Evolutionary conservation across 2,113 vertebrate genomes (phyloP).

Genomic region (Haemorhous mexicanus): DNA sequence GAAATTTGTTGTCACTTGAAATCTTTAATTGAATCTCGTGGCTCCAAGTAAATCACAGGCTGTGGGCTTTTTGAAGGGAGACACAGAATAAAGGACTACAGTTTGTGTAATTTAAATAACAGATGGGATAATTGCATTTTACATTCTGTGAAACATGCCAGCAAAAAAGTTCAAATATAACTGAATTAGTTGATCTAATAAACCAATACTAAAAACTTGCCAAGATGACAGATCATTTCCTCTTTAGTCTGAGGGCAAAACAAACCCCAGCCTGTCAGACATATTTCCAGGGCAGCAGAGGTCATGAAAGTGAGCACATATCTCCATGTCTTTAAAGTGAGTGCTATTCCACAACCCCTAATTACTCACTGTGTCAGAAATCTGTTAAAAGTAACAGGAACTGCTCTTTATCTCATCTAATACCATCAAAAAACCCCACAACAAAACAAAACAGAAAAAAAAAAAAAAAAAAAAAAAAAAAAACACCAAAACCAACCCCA

Average conservation of each 20-base stretch:
- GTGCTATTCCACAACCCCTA: not conserved
- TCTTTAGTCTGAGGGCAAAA: not conserved
- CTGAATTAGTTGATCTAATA: not conserved
- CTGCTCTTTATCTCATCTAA: not conserved
- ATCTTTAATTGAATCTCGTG: not conserved
- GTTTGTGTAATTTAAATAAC: not conserved
- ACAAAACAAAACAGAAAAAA: not conserved
- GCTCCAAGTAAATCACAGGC: not conserved
- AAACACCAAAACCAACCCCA: not conserved
- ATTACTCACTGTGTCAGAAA: not conserved
- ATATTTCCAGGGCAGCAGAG: not conserved
- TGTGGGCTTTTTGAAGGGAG: not conserved
- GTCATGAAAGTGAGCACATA: not conserved
- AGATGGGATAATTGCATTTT: not conserved
- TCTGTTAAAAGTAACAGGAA: not conserved
- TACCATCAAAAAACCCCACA: not conserved
- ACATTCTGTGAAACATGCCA: not conserved
- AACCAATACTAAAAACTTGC: not conserved
- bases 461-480: not conserved
- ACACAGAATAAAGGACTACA: not conserved
- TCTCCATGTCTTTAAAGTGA: not conserved
- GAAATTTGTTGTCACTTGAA: not conserved
- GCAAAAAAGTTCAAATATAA: not conserved
- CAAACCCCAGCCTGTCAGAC: not conserved
- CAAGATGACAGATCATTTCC: not conserved